Conservation (phyloP, 2,888 invertebrate genomes). For the Imbricaverruca yamaguchii region DNA sequence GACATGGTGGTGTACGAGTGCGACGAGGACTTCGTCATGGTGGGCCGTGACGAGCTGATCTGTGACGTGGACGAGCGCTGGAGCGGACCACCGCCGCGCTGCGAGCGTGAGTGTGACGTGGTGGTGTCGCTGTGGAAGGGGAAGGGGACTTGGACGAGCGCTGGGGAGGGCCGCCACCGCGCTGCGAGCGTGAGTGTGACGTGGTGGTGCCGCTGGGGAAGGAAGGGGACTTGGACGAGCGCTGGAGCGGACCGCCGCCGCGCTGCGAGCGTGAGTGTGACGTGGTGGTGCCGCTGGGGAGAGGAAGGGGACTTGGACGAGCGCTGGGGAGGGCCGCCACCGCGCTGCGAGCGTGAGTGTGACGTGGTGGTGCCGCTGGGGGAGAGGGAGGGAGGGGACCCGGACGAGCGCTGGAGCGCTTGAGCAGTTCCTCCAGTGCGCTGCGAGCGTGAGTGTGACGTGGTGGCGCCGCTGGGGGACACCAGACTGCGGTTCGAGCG, state of each 20-base stretch:
- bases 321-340: constrained; percentile 88
- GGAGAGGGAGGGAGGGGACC: constrained; percentile 51
- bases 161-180: constrained; percentile 88
- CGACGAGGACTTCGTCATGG: constrained; percentile 74
- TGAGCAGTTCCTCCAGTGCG: constrained; percentile 82
- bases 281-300: no score
- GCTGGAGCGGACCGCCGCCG: constrained; percentile 90
- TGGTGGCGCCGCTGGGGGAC: no score
- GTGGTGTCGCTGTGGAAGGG: no score
- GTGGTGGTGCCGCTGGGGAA: no score
- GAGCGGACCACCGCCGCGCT: constrained; percentile 86
- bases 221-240: constrained; percentile 66
- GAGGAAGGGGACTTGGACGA: constrained; percentile 64
- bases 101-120: constrained; percentile 55
- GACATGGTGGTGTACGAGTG: constrained; percentile 79
- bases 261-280: constrained; percentile 62
- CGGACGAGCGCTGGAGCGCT: constrained; percentile 91
- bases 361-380: no score
- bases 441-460: constrained; percentile 59
- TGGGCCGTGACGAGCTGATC: constrained; percentile 67
- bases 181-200: constrained; percentile 63
- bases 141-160: constrained; percentile 70
- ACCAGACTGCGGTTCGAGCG: no score
- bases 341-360: constrained; percentile 66
- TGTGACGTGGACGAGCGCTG: constrained; percentile 88